Conservation (phyloP, 2,113 vertebrate genomes). For the Malurus cyaneus region DNA sequence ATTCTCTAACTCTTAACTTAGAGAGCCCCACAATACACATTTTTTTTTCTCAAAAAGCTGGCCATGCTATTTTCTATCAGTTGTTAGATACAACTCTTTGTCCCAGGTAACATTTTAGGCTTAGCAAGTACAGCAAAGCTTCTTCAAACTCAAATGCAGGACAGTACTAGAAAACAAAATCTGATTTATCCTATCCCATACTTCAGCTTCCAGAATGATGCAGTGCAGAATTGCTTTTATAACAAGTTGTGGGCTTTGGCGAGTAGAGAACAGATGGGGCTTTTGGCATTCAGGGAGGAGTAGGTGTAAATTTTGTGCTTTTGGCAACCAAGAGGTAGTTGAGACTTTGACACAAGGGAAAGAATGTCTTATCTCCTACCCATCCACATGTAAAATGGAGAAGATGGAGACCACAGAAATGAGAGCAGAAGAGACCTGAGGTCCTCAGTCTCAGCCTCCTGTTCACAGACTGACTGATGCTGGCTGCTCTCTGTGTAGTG, state of each 20-base stretch:
- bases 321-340: constrained; percentile 55
- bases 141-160: background rate
- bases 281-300: constrained; percentile 54
- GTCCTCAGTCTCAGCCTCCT: background rate
- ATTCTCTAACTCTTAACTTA: background rate
- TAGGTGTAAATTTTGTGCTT: constrained; percentile 59
- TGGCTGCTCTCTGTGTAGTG: background rate
- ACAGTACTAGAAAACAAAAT: background rate
- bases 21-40: background rate
- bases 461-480: background rate
- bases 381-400: background rate
- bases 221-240: constrained; percentile 33
- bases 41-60: background rate
- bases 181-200: background rate
- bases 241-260: constrained; percentile 59
- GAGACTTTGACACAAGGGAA: constrained; percentile 49
- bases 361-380: constrained; percentile 13
- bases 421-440: background rate
- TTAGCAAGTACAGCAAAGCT: background rate
- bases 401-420: background rate
- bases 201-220: constrained; percentile 32
- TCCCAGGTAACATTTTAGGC: background rate
- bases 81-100: background rate
- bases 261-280: constrained; percentile 52
- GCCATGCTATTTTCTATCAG: background rate